phyloP scores from a whole-genome alignment of 2,113 vertebrate genomes.

The Epinephelus lanceolatus region DNA sequence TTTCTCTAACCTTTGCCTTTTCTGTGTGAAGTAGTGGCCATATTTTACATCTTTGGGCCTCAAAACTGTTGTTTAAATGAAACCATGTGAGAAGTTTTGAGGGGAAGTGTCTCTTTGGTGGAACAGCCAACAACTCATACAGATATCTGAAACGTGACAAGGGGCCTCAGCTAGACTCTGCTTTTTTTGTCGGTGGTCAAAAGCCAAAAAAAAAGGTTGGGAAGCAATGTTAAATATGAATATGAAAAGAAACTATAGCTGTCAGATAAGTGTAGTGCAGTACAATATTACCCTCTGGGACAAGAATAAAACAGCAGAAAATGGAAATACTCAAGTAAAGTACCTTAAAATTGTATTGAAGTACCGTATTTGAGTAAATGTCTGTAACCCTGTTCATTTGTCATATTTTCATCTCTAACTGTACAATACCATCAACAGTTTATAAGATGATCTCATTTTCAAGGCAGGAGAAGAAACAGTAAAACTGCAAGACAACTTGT shows the following conservation, averaged over 20 bases:
- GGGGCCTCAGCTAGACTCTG: background rate
- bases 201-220: background rate
- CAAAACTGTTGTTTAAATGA: slow-evolving; percentile 2
- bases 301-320: background rate
- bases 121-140: background rate
- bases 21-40: background rate
- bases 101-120: slow-evolving; percentile 6
- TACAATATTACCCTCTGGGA: background rate
- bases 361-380: background rate
- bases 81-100: background rate
- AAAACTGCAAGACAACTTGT: background rate
- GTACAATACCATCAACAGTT: background rate
- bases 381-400: too few relatives aligned
- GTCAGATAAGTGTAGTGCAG: background rate
- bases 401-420: background rate
- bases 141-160: background rate
- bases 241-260: background rate
- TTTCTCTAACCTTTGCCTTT: background rate
- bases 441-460: background rate
- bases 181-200: background rate
- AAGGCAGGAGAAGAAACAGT: background rate
- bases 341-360: background rate
- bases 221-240: background rate
- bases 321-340: background rate
- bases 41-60: background rate